A percentile compares a stretch with the other conserved stretches of the same genome.
These are phyloP conservation scores for Dryobota labecula DNA, from an alignment of 2,888 invertebrate species.

Conservation along the genomic window DNA sequence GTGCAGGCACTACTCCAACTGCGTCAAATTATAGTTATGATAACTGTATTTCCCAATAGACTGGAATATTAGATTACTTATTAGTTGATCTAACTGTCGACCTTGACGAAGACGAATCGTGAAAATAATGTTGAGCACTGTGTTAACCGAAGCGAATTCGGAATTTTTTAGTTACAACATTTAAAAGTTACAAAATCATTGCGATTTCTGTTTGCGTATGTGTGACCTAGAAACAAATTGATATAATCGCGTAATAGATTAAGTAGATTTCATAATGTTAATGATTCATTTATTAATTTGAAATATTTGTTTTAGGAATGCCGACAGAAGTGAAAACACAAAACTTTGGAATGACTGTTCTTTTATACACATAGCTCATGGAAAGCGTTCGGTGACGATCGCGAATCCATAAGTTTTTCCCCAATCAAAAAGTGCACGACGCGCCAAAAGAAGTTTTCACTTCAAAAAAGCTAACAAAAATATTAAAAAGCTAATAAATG, in stretches of 20 bases:
- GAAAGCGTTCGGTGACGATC: no score
- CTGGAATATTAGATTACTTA: background rate
- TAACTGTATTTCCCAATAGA: background rate
- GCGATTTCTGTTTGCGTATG: background rate
- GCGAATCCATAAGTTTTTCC: no score
- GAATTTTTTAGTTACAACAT: slow-evolving; percentile 25
- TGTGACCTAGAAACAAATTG: slow-evolving; percentile 16
- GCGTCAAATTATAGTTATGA: background rate
- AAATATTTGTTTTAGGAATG: background rate
- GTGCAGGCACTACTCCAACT: no score
- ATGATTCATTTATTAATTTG: background rate
- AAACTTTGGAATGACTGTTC: no score
- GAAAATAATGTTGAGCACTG: background rate
- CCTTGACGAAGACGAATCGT: slow-evolving; percentile 36
- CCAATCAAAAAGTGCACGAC: no score
- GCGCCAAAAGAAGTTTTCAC: no score
- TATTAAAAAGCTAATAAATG: no score
- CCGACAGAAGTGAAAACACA: no score
- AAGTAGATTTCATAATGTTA: background rate
- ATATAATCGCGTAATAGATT: background rate
- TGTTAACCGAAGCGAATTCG: slow-evolving; percentile 7
- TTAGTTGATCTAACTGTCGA: slow-evolving; percentile 2
- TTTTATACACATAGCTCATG: no score
- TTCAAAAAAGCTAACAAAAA: no score
- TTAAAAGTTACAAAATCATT: slow-evolving; percentile 32